A percentile compares a stretch with the other conserved stretches of the same genome.
Evolutionary conservation across 2,797 vertebrate genomes (phyloP).

Genomic region (Periophthalmus magnuspinnatus): DNA sequence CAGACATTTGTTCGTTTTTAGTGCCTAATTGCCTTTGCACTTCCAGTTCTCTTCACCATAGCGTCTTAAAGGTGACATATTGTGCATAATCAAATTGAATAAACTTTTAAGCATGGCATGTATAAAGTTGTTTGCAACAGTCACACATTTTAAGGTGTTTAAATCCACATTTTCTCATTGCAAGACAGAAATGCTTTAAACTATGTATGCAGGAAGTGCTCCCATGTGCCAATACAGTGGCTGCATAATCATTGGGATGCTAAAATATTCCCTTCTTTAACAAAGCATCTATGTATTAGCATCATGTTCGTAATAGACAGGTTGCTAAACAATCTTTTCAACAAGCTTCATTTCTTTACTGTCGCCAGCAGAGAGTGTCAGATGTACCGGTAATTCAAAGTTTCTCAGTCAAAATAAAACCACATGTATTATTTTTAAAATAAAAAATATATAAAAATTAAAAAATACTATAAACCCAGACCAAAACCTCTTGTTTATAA

Average conservation of each 20-base stretch:
- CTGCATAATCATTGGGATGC: too few relatives aligned
- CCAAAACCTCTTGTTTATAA: background rate
- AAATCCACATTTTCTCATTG: too few relatives aligned
- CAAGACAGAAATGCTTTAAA: too few relatives aligned
- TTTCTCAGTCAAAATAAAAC: background rate
- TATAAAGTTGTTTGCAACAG: background rate
- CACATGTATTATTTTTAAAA: background rate
- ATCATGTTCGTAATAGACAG: background rate
- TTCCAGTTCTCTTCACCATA: background rate
- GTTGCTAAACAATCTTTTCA: background rate
- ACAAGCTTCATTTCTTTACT: background rate
- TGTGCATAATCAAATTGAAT: background rate
- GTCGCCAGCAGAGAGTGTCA: background rate
- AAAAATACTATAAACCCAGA: background rate
- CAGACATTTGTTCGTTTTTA: accelerated
- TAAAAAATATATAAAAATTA: too few relatives aligned
- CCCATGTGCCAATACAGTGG: too few relatives aligned
- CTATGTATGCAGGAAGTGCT: too few relatives aligned
- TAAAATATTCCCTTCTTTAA: background rate
- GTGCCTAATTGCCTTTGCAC: background rate
- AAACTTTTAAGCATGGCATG: too few relatives aligned
- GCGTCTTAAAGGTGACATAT: background rate
- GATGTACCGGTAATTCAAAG: background rate
- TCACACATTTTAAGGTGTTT: too few relatives aligned
- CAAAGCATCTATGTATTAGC: background rate